Evolutionary conservation across 2,888 invertebrate species (phyloP).

Genomic region (Spialia ferax): DNA sequence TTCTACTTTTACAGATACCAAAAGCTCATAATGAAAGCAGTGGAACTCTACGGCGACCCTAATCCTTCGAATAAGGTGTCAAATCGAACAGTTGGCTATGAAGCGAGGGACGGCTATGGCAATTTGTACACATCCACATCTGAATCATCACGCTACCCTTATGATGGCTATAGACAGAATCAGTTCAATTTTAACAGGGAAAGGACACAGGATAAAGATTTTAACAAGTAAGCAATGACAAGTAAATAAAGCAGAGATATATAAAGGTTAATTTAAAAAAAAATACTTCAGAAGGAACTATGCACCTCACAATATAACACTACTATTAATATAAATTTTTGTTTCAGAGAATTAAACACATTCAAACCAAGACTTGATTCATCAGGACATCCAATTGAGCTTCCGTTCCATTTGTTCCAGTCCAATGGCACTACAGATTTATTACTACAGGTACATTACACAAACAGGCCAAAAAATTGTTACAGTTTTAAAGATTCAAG

Average conservation of each 20-base stretch:
- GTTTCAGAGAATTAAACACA: slow-evolving; percentile 59
- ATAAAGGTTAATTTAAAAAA: no score
- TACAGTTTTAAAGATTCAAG: no score
- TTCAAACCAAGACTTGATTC: slow-evolving; percentile 62
- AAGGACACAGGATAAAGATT: slow-evolving; percentile 49
- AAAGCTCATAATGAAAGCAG: slow-evolving; percentile 88
- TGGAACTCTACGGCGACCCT: slow-evolving; percentile 84
- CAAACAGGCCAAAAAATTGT: no score
- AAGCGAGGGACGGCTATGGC: slow-evolving; percentile 60
- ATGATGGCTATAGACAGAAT: slow-evolving; percentile 57
- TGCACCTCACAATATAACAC: no score
- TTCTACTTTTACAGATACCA: slow-evolving; percentile 82
- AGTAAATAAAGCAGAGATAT: no score
- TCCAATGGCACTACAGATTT: slow-evolving; percentile 93
- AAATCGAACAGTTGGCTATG: slow-evolving; percentile 59
- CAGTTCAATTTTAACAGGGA: slow-evolving; percentile 52
- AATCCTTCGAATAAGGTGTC: slow-evolving; percentile 68
- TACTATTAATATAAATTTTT: slow-evolving; percentile 3
- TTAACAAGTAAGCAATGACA: slow-evolving; percentile 28
- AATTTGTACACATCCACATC: slow-evolving; percentile 64
- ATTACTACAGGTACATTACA: slow-evolving; percentile 90
- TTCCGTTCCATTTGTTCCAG: slow-evolving; percentile 90
- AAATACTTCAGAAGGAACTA: no score
- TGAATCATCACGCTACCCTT: slow-evolving; percentile 56
- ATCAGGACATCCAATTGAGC: slow-evolving; percentile 82